These are phyloP conservation scores for Anodontia alba DNA, from an alignment of 2,888 invertebrate species.

Conservation along the genomic window DNA sequence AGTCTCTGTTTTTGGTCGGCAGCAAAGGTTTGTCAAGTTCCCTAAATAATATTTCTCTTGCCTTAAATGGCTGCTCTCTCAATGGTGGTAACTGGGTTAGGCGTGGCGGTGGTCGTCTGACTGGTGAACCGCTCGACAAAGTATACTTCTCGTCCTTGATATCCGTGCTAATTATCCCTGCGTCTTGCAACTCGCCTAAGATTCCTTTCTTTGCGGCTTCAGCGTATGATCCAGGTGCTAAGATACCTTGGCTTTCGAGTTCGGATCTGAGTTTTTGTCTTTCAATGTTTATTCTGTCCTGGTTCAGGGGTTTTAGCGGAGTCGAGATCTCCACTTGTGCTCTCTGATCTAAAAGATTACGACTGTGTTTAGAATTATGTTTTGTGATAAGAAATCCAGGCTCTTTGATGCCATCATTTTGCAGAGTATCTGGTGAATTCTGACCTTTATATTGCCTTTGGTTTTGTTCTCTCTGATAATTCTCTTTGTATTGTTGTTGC, in stretches of 20 bases:
- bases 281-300: not conserved
- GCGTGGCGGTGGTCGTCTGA: conserved; percentile 3
- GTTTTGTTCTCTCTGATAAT: too few species aligned
- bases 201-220: conserved; percentile 20
- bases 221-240: not conserved
- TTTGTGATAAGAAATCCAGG: not conserved
- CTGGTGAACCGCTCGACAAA: conserved; percentile 31
- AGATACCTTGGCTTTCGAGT: not conserved
- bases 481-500: too few species aligned
- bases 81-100: conserved; percentile 8
- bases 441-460: too few species aligned
- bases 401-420: too few species aligned
- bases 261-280: not conserved
- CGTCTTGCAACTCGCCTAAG: conserved; percentile 32
- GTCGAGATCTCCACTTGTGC: too few species aligned
- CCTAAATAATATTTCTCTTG: not conserved
- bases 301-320: not conserved
- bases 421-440: not conserved
- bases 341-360: not conserved
- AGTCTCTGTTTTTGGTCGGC: not conserved
- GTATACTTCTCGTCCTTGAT: conserved; percentile 19
- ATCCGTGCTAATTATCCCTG: conserved; percentile 32
- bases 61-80: not conserved
- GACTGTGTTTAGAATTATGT: not conserved
- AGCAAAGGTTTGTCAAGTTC: not conserved